phyloP scores from a whole-genome alignment of 2,797 vertebrate species.

The Tragopan temminckii region DNA sequence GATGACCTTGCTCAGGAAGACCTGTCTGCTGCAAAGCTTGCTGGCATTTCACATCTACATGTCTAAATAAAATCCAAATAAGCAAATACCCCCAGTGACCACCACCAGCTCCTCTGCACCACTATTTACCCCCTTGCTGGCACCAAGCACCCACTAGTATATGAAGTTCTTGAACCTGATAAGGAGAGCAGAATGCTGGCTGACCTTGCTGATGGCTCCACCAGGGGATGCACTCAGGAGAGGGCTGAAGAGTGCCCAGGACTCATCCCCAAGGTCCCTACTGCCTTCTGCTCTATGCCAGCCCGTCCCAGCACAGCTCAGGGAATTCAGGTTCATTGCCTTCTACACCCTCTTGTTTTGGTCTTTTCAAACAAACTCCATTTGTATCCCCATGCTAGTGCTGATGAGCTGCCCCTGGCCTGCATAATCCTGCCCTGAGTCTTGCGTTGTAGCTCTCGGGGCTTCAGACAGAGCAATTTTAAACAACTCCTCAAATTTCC shows the following conservation, averaged over 20 bases:
- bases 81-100: background rate
- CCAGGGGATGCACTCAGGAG: accelerated
- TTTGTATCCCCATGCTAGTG: accelerated
- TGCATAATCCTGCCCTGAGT: background rate
- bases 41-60: background rate
- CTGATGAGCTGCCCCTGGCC: background rate
- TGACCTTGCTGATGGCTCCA: background rate
- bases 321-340: background rate
- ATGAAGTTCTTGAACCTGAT: background rate
- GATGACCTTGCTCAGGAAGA: background rate
- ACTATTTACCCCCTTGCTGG: background rate
- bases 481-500: background rate
- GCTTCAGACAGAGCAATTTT: background rate
- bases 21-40: background rate
- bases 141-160: background rate
- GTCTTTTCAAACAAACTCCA: accelerated
- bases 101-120: background rate
- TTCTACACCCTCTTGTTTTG: too few species aligned
- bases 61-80: background rate
- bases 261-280: accelerated
- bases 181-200: background rate
- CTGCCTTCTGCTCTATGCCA: background rate
- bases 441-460: accelerated
- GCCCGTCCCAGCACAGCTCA: accelerated
- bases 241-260: background rate